Evolutionary conservation across 2,888 invertebrate genomes (phyloP), one percentile per base, ranked within the genome.

Genomic region (Carpatolechia fugitivella): DNA sequence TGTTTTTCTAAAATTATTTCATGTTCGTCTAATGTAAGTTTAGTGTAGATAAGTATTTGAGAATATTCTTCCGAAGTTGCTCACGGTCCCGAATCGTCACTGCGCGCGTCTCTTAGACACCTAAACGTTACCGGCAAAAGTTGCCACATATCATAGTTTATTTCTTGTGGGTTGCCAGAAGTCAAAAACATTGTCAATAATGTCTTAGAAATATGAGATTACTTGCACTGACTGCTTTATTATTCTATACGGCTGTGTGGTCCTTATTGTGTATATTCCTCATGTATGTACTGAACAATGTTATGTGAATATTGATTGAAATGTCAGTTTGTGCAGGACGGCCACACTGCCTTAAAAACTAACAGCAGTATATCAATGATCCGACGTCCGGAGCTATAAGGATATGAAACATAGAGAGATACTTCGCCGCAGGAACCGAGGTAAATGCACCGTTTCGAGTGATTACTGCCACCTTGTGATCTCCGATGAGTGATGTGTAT

Each of bases 241-340:
- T 63, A 55, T 54, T 20, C 40, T 58, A 57, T 56, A 69, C 74
- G 82, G 85, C 84, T 74, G 82, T 86, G 86, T 85, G 86, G 84
- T 84, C 69, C 72, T 72, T 53, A 62, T 58, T 61, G 54, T 61
- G 58, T 63, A 57, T 64, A 60, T 64, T 63, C 64, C 35, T 14
- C 63, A 64, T 57, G 54, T 60, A 56, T 54, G 59, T 46, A 55
- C 55, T 55, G 58, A 59, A 58, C 56, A 57, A 56, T 73, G 31
- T 52, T 69, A 66, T 77, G 74, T 82, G 78, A 67, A 76, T 82
- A 69, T 81, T 78, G 67, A 64, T 62, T 76, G 72, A 72, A 75
- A 79, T 85, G 83, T 80, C 81, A 82, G 83, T 88, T 74, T 89
- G 88, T 89, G 80, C 89, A 89, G 89, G 89, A 66, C 80, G 84